These are phyloP conservation scores for Oxyruncus cristatus DNA, from an alignment of 2,113 vertebrate genomes.

Conservation along the genomic window DNA sequence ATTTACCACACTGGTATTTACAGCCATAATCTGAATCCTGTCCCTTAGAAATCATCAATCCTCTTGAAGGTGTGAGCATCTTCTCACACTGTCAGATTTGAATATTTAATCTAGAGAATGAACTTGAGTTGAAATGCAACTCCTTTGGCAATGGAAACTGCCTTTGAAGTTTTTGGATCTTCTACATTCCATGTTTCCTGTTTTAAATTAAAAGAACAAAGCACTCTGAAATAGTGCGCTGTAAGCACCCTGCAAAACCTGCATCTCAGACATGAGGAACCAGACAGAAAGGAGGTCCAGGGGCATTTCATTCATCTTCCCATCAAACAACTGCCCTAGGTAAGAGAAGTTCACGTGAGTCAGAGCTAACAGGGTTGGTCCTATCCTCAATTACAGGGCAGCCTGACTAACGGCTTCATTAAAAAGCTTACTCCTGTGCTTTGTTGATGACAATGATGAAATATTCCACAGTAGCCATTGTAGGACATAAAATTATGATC, in stretches of 20 bases:
- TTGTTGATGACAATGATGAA: not conserved
- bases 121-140: not conserved
- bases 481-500: not conserved
- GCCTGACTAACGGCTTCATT: not conserved
- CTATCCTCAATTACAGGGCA: not conserved
- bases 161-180: slow-evolving; percentile 47
- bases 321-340: not conserved
- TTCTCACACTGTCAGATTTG: slow-evolving; percentile 33
- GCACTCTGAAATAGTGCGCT: not conserved
- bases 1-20: not conserved
- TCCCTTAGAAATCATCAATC: not conserved
- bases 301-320: not conserved
- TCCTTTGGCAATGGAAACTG: slow-evolving; percentile 28
- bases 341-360: not conserved
- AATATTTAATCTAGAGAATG: slow-evolving; percentile 20
- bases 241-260: not conserved
- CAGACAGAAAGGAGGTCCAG: not conserved
- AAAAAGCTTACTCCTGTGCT: not conserved
- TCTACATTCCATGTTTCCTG: not conserved
- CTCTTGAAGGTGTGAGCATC: not conserved
- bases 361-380: not conserved
- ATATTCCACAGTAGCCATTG: not conserved
- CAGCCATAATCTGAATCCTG: not conserved
- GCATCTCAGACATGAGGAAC: not conserved
- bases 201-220: slow-evolving; percentile 36